A percentile compares a stretch with the other conserved stretches of the same genome.
These are phyloP conservation scores for Helicolenus hilgendorfi DNA, from an alignment of 2,797 vertebrate species.

Conservation along the genomic window DNA sequence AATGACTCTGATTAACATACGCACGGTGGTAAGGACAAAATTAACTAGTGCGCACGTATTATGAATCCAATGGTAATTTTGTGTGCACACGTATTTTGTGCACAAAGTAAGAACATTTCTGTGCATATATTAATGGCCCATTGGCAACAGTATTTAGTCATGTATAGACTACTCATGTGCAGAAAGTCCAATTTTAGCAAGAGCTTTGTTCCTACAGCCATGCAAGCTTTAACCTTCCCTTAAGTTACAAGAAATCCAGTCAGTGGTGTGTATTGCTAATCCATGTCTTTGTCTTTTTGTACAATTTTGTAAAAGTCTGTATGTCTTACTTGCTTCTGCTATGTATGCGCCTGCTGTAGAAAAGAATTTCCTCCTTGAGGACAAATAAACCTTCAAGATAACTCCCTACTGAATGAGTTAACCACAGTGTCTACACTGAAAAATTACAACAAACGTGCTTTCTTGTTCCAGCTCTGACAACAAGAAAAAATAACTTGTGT, in stretches of 20 bases:
- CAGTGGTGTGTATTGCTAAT: neutral
- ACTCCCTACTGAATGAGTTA: neutral
- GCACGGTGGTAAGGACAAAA: neutral
- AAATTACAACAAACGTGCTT: conserved; percentile 7
- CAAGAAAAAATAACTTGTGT: conserved; percentile 4
- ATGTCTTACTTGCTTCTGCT: neutral
- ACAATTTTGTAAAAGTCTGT: neutral
- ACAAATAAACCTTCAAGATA: neutral
- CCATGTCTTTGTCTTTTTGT: neutral
- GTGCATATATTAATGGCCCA: neutral
- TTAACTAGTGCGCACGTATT: neutral
- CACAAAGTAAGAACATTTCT: neutral
- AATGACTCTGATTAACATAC: neutral
- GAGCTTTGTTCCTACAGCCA: neutral
- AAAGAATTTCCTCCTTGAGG: neutral
- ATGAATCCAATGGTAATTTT: neutral
- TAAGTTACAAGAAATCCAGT: neutral
- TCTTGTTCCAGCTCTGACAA: neutral
- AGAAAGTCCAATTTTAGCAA: neutral
- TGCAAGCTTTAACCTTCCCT: neutral
- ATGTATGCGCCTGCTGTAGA: neutral
- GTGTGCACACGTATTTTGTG: neutral
- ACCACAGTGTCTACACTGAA: neutral
- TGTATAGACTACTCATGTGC: neutral
- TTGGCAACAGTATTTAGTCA: conserved; percentile 5